phyloP scores from a whole-genome alignment of 1,140 invertebrate genomes.

The Ceratina australensis region DNA sequence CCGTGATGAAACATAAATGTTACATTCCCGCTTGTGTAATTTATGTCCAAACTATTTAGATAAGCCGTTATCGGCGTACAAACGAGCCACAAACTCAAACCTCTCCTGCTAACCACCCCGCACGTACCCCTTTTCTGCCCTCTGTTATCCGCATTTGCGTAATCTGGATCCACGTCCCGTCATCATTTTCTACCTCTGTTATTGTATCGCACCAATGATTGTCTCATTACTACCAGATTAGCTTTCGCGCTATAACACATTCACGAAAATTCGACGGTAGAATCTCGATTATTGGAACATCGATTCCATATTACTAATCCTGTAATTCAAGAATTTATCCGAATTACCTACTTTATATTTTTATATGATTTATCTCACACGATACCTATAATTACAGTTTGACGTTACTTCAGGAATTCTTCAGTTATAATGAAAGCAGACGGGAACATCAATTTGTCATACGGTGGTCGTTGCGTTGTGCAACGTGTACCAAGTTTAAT shows the following conservation, averaged over 20 bases:
- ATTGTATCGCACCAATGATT: not conserved
- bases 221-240: not conserved
- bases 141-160: conserved; percentile 59
- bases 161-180: conserved; percentile 50
- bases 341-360: too few species aligned
- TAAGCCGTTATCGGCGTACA: conserved; percentile 67
- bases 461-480: conserved; percentile 1
- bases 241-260: not conserved
- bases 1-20: conserved; percentile 64
- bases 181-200: conserved; percentile 4
- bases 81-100: conserved; percentile 61
- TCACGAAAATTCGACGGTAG: too few species aligned
- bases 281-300: too few species aligned
- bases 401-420: not conserved
- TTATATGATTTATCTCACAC: too few species aligned
- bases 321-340: too few species aligned
- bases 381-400: too few species aligned
- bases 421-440: not conserved
- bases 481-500: conserved; percentile 10
- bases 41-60: conserved; percentile 70
- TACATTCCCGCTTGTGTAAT: conserved; percentile 67
- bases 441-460: not conserved
- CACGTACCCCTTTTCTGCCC: conserved; percentile 30
- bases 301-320: too few species aligned
- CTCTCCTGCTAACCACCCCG: not conserved